These are phyloP conservation scores for Coleophora flavipennella DNA, from an alignment of 2,888 invertebrate species.

Conservation along the genomic window DNA sequence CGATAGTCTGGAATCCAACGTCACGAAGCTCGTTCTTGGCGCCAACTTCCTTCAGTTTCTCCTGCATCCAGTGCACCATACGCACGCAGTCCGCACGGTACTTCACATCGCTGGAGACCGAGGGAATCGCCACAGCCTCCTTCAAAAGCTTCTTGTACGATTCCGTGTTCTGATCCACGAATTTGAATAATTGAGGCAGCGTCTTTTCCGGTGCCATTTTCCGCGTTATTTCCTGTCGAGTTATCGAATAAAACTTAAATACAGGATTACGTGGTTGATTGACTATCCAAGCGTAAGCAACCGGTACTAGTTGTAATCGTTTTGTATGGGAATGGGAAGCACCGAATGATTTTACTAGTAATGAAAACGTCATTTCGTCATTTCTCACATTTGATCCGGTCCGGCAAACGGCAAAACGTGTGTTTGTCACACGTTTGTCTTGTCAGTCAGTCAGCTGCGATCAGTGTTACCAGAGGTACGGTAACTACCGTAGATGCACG, in stretches of 20 bases:
- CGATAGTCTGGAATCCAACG: constrained; percentile 82
- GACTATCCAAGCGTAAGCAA: background rate
- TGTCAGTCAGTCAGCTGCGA: too few species aligned
- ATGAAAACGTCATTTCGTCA: background rate
- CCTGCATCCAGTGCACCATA: constrained; percentile 89
- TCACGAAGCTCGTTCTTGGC: constrained; percentile 80
- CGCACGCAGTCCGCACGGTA: constrained; percentile 83
- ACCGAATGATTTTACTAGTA: too few species aligned
- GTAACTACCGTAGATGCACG: too few species aligned
- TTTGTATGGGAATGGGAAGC: too few species aligned
- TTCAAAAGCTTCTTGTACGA: constrained; percentile 84
- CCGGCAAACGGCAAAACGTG: too few species aligned
- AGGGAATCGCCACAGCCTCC: constrained; percentile 93
- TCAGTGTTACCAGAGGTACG: too few species aligned
- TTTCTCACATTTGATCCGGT: too few species aligned
- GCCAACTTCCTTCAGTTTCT: constrained; percentile 79
- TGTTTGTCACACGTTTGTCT: too few species aligned
- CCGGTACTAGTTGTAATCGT: too few species aligned
- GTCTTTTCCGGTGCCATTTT: constrained; percentile 52
- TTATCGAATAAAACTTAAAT: constrained; percentile 26
- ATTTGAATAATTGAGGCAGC: constrained; percentile 71
- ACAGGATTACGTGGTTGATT: constrained; percentile 20
- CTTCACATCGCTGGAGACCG: constrained; percentile 94
- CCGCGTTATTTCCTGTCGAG: constrained; percentile 24
- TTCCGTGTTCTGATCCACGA: constrained; percentile 83